A percentile compares a stretch with the other conserved stretches of the same genome.
Conservation (phyloP, 2,113 vertebrate species). For the Pandion haliaetus region DNA sequence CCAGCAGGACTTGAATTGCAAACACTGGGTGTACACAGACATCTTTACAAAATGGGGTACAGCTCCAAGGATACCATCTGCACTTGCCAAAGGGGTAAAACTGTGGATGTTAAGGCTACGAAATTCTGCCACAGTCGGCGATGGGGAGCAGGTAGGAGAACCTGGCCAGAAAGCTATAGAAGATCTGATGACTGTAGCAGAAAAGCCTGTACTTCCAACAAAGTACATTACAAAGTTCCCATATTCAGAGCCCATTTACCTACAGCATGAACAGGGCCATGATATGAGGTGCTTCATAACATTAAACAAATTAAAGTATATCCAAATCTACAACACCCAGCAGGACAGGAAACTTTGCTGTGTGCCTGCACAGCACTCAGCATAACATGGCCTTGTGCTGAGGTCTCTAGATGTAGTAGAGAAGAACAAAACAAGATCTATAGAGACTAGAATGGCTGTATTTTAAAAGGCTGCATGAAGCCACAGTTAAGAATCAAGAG, state of each 20-base stretch:
- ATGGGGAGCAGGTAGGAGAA: background rate
- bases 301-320: background rate
- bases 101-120: background rate
- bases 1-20: background rate
- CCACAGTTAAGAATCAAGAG: background rate
- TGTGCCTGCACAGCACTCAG: background rate
- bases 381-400: background rate
- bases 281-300: background rate
- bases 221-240: background rate
- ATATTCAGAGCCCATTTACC: background rate
- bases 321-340: background rate
- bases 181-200: background rate
- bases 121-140: background rate
- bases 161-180: background rate
- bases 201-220: background rate
- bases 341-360: background rate
- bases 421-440: background rate
- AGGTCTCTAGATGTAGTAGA: background rate
- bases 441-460: background rate
- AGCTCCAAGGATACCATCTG: background rate
- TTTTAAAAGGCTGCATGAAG: background rate
- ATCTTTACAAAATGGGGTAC: background rate
- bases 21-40: background rate
- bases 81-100: background rate
- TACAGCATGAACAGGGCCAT: background rate